These are phyloP conservation scores for Drosophila mettleri DNA, from an alignment of 2,888 invertebrate genomes.

Conservation along the genomic window DNA sequence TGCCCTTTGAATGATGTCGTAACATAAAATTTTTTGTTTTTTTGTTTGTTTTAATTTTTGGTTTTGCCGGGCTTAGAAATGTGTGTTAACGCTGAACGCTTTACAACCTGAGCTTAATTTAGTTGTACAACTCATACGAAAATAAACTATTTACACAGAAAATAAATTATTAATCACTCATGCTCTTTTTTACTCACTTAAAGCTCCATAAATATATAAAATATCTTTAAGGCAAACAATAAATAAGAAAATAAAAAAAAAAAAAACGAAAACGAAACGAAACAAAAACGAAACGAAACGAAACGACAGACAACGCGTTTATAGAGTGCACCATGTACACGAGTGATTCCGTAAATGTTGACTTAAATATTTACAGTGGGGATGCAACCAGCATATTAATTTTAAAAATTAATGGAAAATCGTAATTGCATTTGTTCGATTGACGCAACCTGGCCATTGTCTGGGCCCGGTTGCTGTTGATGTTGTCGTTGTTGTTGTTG, in stretches of 20 bases:
- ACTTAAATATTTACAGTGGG: slow-evolving; percentile 51
- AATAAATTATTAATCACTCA: slow-evolving; percentile 49
- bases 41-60: not conserved
- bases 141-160: slow-evolving; percentile 57
- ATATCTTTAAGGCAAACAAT: not conserved
- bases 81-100: slow-evolving; percentile 51
- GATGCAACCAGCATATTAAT: slow-evolving; percentile 71
- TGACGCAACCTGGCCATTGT: slow-evolving; percentile 41
- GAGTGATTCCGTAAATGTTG: slow-evolving; percentile 24
- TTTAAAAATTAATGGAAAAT: slow-evolving; percentile 71
- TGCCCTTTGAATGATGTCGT: slow-evolving; percentile 52
- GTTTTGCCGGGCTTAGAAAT: slow-evolving; percentile 40
- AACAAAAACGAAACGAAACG: slow-evolving; percentile 18
- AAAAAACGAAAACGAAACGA: slow-evolving; percentile 18
- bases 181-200: slow-evolving; percentile 13
- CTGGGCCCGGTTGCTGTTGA: slow-evolving; percentile 8
- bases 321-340: slow-evolving; percentile 40
- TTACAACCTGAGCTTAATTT: slow-evolving; percentile 73
- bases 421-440: slow-evolving; percentile 78
- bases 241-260: slow-evolving; percentile 4
- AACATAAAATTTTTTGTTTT: slow-evolving; percentile 12
- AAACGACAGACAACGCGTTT: slow-evolving; percentile 39
- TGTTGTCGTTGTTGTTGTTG: slow-evolving; percentile 25
- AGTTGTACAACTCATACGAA: not conserved
- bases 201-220: slow-evolving; percentile 20